Conservation (phyloP, 2,113 vertebrate genomes). For the Passer montanus region DNA sequence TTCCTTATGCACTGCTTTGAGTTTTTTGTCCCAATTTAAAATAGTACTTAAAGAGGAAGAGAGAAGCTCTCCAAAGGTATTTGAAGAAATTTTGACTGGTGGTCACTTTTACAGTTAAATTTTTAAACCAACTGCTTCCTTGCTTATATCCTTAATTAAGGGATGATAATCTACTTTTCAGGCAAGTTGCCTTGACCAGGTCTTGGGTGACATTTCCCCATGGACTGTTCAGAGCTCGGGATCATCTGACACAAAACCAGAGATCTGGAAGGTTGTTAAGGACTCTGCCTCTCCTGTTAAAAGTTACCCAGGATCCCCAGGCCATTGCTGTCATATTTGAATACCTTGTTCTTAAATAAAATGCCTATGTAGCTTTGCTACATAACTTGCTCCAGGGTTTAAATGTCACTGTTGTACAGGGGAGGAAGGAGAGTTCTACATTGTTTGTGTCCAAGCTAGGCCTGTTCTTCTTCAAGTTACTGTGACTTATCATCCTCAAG, state of each 20-base stretch:
- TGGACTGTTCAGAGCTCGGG: background rate
- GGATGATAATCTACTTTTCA: background rate
- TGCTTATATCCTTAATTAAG: background rate
- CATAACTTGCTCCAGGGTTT: background rate
- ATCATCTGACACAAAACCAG: background rate
- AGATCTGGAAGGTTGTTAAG: background rate
- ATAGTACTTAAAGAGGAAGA: background rate
- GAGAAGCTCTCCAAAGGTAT: background rate
- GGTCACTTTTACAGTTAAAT: background rate
- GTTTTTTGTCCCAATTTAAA: background rate
- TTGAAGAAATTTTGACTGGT: background rate
- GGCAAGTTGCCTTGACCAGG: background rate
- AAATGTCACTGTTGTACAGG: background rate
- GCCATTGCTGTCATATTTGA: background rate
- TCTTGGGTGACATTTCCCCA: background rate
- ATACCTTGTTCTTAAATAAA: conserved; percentile 7
- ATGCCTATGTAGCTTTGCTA: background rate
- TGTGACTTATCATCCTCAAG: background rate
- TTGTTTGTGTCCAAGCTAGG: background rate
- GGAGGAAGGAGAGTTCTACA: background rate
- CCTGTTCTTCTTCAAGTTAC: background rate
- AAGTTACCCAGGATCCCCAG: background rate
- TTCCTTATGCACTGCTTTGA: background rate
- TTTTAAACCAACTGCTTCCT: background rate
- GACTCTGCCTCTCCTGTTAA: background rate